These are phyloP conservation scores for Psephotus haematonotus DNA, from an alignment of 2,113 vertebrate genomes.

Conservation along the genomic window DNA sequence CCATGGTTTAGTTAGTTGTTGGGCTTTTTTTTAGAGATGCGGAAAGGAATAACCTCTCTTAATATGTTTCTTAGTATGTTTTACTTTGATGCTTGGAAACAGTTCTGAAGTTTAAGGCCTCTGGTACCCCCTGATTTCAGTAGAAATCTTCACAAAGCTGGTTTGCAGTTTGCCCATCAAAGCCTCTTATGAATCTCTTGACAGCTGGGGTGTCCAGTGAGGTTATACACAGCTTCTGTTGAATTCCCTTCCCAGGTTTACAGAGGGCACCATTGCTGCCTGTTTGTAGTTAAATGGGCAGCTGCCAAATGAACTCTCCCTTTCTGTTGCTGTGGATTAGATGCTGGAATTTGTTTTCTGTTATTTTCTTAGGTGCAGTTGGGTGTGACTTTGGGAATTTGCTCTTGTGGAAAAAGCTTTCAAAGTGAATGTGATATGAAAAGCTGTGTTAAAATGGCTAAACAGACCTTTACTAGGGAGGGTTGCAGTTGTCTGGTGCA, in stretches of 20 bases:
- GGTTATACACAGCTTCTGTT: background rate
- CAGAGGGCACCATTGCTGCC: background rate
- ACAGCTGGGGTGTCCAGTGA: accelerated
- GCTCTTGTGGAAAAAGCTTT: background rate
- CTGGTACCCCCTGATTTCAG: background rate
- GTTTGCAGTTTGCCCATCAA: background rate
- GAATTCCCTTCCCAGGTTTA: background rate
- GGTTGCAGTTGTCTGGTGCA: background rate
- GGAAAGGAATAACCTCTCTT: background rate
- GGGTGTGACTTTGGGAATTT: background rate
- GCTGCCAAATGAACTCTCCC: background rate
- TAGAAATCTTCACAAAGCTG: background rate
- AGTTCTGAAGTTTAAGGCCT: background rate
- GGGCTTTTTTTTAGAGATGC: background rate
- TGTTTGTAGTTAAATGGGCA: accelerated
- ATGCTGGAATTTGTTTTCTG: background rate
- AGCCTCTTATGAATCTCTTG: background rate
- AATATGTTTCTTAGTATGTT: background rate
- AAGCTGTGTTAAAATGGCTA: background rate
- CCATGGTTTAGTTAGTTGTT: too few relatives aligned
- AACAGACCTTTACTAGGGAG: accelerated
- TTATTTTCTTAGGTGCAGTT: background rate
- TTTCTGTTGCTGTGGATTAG: background rate
- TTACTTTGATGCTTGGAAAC: background rate
- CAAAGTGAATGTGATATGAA: background rate